Evolutionary conservation across 2,888 invertebrate genomes (phyloP), one percentile per base, ranked within the genome.

Genomic region (Drosophila sordidula): DNA sequence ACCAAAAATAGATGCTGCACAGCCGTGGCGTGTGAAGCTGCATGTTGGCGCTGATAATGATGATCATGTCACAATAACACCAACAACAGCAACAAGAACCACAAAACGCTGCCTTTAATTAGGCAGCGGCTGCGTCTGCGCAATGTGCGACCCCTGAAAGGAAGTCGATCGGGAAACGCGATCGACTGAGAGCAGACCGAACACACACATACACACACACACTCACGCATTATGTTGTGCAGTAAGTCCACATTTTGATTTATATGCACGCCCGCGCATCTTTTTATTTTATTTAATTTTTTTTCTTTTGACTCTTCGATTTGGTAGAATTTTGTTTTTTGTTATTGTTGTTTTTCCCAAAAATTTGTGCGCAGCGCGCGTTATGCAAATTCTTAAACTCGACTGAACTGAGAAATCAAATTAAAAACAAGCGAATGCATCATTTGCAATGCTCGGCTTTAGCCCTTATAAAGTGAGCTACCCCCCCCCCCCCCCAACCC

Each of bases 241-340:
- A 61, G 61, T 90, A 90, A 90, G 90, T 87, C 87, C 88, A 89
- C 89, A 90, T 79, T 90, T 89, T 90, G 90, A 90, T 90, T 90
- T 90, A 90, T 90, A 90, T 84, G 90, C 90, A 90, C 90, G 90
- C 90, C 90, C 90, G 90, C 90, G 89, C 90, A 82, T 75, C 86
- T 63, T 70, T 39, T 11, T 32, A 32, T 11, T 11, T 11, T 32
- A 32, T 32, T 32, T 32, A 8, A 9, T 49, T 45, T 14, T 38
- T 46, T 70, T 76, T 68, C 66, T 56, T 65, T 57, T 8, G 42
- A 38, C 11, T 67, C 63, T 70, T 78, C 66, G 77, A 78, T 70
- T 61, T 65, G 36, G 46, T 62, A 49, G 52, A 58, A 54, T 63
- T 54, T 32, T 38, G 45, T 6, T 42, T 55, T 6, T 34, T 75